A percentile compares a stretch with the other conserved stretches of the same genome.
Evolutionary conservation across 2,113 vertebrate species (phyloP).

Genomic region (Chlorodrepanis virens): DNA sequence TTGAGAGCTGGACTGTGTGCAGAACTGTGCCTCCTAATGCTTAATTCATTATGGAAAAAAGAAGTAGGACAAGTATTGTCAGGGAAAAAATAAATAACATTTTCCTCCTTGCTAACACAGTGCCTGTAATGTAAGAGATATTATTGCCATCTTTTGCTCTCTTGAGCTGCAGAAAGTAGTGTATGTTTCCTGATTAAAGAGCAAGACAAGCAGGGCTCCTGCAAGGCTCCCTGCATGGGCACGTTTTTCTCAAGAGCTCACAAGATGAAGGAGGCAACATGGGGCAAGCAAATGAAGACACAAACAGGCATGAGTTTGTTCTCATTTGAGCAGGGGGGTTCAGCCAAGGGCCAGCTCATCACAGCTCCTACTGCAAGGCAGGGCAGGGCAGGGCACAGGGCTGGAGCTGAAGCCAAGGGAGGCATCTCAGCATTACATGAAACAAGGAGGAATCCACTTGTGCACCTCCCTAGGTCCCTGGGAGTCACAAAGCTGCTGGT

Average conservation of each 20-base stretch:
- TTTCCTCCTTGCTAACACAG: neutral
- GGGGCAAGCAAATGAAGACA: neutral
- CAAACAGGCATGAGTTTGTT: rapidly evolving
- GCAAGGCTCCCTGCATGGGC: neutral
- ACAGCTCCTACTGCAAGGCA: neutral
- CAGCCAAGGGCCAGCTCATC: neutral
- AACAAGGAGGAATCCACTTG: neutral
- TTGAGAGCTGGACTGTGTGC: neutral
- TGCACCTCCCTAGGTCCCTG: neutral
- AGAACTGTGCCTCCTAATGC: neutral
- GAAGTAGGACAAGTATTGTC: neutral
- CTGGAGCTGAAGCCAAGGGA: neutral
- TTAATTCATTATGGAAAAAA: neutral
- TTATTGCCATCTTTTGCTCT: neutral
- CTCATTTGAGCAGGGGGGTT: neutral
- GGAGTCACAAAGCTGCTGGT: neutral
- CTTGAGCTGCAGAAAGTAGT: neutral
- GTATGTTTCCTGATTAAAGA: neutral
- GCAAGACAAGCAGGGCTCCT: neutral
- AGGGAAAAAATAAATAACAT: neutral
- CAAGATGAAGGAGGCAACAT: neutral
- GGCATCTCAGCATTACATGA: rapidly evolving
- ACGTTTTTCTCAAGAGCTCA: neutral
- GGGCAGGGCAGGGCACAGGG: neutral
- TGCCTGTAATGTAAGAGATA: neutral